A percentile compares a stretch with the other conserved stretches of the same genome.
Conservation (phyloP, 2,797 vertebrate genomes). For the Danionella dracula region DNA sequence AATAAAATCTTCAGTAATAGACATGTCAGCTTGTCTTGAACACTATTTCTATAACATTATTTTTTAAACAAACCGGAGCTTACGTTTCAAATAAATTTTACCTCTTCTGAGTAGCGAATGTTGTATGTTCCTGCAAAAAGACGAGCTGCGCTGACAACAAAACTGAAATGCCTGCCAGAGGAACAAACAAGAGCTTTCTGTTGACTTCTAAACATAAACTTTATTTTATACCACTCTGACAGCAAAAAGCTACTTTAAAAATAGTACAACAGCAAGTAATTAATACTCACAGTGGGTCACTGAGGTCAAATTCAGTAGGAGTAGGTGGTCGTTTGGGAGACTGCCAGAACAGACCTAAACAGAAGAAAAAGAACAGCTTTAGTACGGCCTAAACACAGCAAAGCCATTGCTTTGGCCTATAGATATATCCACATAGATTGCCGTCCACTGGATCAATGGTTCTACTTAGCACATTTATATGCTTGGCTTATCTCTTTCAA, state of each 20-base stretch:
- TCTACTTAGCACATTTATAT: no score
- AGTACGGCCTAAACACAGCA: neutral
- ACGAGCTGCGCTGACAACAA: slow-evolving; percentile 84
- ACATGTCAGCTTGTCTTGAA: no score
- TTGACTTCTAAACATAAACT: neutral
- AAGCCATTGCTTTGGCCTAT: neutral
- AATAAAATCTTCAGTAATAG: no score
- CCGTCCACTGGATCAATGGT: no score
- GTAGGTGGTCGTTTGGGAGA: slow-evolving; percentile 94
- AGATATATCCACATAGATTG: no score
- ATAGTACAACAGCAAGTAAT: neutral
- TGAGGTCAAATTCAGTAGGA: slow-evolving; percentile 88
- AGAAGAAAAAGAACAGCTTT: slow-evolving; percentile 8
- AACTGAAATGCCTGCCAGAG: slow-evolving; percentile 80
- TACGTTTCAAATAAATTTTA: no score
- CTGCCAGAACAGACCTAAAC: slow-evolving; percentile 95
- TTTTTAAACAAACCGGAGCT: no score
- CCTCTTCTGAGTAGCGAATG: slow-evolving; percentile 83
- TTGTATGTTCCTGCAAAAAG: slow-evolving; percentile 84
- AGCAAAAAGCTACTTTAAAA: neutral
- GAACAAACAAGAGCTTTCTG: neutral
- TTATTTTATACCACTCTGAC: neutral
- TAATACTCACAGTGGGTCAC: slow-evolving; percentile 85
- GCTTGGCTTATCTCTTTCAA: no score
- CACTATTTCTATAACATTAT: no score